Evolutionary conservation across 2,888 invertebrate species (phyloP), one percentile per base, ranked within the genome.

Genomic region (Metallyticus violacea): DNA sequence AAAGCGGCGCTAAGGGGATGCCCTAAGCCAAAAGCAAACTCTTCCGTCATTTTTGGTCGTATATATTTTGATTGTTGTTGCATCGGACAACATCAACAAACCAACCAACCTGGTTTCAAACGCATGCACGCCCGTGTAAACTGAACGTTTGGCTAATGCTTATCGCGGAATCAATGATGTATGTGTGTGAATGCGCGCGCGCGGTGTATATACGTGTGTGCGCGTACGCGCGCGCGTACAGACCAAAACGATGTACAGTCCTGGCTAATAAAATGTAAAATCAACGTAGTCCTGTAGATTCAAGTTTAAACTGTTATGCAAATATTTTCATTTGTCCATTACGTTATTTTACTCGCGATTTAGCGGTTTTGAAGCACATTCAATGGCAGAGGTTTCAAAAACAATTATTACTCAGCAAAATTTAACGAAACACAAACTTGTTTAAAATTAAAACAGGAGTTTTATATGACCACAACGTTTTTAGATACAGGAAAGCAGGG

Each of bases 81-180:
- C 77, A 62, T 62, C n/a, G n/a, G 29, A 27, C 81, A 85, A 85
- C 85, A 85, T 85, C 85, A 85, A 85, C 81, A 85, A 81, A 85
- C 81, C 85, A 81, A 80, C 81, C 77, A 81, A 83, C 77, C 83
- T 83, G 83, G 76, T 15, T 26, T 76, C 76, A 26, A 76, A 62
- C 26, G 26, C 76, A 76, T 28, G 62, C 77, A 77, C 83, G 77
- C n/a, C 15, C 76, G 77, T 80, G 85, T 85, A 80, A 80, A 80
- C 80, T 81, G 28, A 85, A 85, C 85, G 79, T 85, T 85, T 80
- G 30, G 85, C 80, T 85, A 80, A 81, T 79, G 85, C 81, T 81
- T 85, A 81, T 81, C 80, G 62, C 26, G 77, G 85, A 85, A 85
- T 85, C 85, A 85, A 85, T 85, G 85, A 87, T 85, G 84, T 87